phyloP scores from a whole-genome alignment of 2,113 vertebrate species.

The Progne subis region DNA sequence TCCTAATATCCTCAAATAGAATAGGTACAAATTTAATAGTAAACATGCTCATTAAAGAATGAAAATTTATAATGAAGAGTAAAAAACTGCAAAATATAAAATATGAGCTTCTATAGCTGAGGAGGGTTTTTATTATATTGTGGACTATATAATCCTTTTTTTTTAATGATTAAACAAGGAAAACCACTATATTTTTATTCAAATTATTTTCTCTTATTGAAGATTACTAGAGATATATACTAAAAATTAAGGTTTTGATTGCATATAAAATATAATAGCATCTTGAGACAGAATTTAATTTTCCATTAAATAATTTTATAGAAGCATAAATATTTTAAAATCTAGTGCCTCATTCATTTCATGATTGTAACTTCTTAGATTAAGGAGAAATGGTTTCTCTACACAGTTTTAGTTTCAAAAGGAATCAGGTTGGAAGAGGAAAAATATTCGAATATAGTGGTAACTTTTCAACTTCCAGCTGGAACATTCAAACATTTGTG shows the following conservation, averaged over 20 bases:
- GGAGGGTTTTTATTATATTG: neutral
- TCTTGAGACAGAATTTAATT: constrained; percentile 15
- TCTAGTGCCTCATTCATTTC: neutral
- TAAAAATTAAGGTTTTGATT: neutral
- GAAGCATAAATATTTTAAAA: constrained; percentile 20
- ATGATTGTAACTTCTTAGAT: neutral
- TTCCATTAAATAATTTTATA: constrained; percentile 3
- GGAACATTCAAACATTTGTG: neutral
- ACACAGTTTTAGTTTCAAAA: neutral
- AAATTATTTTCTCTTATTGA: neutral
- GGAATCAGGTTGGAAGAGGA: neutral
- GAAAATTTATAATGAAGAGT: neutral
- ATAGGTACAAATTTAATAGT: neutral
- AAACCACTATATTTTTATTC: neutral
- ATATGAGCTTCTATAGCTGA: neutral
- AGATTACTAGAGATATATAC: neutral
- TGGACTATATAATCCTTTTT: neutral
- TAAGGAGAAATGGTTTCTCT: neutral
- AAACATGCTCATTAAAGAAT: neutral
- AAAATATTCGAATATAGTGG: neutral
- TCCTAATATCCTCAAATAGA: neutral
- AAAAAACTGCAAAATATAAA: neutral
- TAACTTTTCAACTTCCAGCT: neutral
- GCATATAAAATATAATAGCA: neutral
- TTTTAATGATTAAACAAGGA: neutral